These are phyloP conservation scores for Sebastes fasciatus DNA, from an alignment of 2,113 vertebrate species.

Conservation along the genomic window DNA sequence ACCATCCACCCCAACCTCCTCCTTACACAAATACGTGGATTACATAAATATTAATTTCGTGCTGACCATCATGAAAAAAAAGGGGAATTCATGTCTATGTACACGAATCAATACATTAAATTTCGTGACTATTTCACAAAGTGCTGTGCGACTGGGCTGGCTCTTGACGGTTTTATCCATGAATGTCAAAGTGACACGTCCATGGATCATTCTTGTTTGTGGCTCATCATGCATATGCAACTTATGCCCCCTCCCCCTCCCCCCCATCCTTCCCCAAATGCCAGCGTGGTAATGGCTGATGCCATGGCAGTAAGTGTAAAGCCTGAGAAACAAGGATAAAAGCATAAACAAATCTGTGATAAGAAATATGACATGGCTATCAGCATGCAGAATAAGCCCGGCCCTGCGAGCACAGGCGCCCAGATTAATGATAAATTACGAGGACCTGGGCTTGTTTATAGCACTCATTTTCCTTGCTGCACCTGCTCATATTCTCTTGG, in stretches of 20 bases:
- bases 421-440: slow-evolving; percentile 90
- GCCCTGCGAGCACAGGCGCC: slow-evolving; percentile 79
- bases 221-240: slow-evolving; percentile 45
- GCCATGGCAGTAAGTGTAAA: slow-evolving; percentile 76
- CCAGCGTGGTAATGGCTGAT: slow-evolving; percentile 70
- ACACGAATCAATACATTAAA: too few relatives aligned
- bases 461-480: slow-evolving; percentile 83
- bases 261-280: slow-evolving; percentile 50
- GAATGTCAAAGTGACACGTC: slow-evolving; percentile 60
- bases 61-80: too few relatives aligned
- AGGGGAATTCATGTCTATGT: too few relatives aligned
- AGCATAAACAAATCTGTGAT: slow-evolving; percentile 87
- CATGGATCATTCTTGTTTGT: slow-evolving; percentile 56
- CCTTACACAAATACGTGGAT: too few relatives aligned
- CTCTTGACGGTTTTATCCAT: slow-evolving; percentile 38
- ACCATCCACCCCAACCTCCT: too few relatives aligned
- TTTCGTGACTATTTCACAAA: too few relatives aligned
- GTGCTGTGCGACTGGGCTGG: too few relatives aligned
- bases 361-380: slow-evolving; percentile 88
- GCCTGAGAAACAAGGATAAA: slow-evolving; percentile 85
- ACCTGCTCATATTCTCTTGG: slow-evolving; percentile 87
- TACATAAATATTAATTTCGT: too few relatives aligned
- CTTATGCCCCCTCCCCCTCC: not conserved
- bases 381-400: slow-evolving; percentile 85
- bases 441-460: slow-evolving; percentile 85